Conservation (phyloP, 2,888 invertebrate genomes). For the Andrena flavipes region DNA sequence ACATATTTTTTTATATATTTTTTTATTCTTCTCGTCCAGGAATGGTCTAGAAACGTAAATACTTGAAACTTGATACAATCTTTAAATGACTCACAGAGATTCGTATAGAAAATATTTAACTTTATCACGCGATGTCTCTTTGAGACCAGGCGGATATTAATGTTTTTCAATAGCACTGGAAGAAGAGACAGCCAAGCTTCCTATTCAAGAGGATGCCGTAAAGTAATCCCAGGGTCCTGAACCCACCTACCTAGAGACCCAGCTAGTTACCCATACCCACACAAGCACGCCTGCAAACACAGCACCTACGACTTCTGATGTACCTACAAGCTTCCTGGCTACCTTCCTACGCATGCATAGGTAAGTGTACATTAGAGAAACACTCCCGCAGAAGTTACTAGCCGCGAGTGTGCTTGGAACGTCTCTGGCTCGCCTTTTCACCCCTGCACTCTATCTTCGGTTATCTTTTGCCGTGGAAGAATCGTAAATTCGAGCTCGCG, state of each 20-base stretch:
- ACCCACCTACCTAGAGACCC: conserved; percentile 66
- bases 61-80: too few species aligned
- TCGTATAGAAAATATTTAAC: too few species aligned
- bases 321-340: conserved; percentile 35
- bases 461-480: conserved; percentile 66
- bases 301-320: conserved; percentile 5
- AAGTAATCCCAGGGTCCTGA: conserved; percentile 56
- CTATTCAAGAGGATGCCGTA: conserved; percentile 29
- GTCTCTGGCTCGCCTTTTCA: conserved; percentile 34
- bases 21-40: too few species aligned
- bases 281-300: neutral
- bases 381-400: conserved; percentile 12
- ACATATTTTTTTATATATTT: too few species aligned
- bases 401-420: neutral
- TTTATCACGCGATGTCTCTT: too few species aligned
- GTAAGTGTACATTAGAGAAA: neutral
- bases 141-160: too few species aligned
- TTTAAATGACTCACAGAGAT: too few species aligned
- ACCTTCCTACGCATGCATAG: conserved; percentile 36
- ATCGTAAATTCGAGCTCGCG: conserved; percentile 72
- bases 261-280: conserved; percentile 61
- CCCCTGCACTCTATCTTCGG: conserved; percentile 66
- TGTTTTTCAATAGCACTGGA: neutral
- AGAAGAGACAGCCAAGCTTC: conserved; percentile 44
- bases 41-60: too few species aligned